Evolutionary conservation across 2,888 invertebrate genomes (phyloP).

Genomic region (Hypsopygia costalis): DNA sequence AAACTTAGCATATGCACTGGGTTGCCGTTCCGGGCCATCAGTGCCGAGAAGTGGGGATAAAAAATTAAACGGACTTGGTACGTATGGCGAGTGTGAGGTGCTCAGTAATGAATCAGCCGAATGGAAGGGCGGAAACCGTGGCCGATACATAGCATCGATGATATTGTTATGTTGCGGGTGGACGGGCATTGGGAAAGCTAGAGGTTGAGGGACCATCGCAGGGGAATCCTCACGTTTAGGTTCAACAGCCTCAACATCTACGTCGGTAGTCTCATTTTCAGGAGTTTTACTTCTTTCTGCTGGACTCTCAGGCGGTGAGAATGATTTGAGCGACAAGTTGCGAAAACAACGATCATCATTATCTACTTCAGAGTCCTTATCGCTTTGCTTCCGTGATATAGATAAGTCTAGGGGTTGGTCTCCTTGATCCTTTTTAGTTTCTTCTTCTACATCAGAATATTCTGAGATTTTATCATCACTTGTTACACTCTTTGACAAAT

Average conservation of each 20-base stretch:
- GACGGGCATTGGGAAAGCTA: constrained; percentile 91
- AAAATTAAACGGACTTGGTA: constrained; percentile 87
- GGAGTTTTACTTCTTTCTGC: constrained; percentile 61
- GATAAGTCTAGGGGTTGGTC: constrained; percentile 90
- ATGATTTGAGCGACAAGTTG: constrained; percentile 64
- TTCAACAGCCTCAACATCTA: constrained; percentile 78
- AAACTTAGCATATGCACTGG: constrained; percentile 85
- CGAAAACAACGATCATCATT: constrained; percentile 65
- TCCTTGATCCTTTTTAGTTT: constrained; percentile 61
- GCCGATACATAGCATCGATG: constrained; percentile 86
- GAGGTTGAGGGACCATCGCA: constrained; percentile 71
- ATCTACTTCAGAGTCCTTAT: constrained; percentile 62
- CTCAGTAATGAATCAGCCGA: constrained; percentile 79
- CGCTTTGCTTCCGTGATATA: constrained; percentile 77
- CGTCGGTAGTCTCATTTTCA: constrained; percentile 76
- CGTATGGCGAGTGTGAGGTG: constrained; percentile 83
- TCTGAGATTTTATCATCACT: constrained; percentile 53
- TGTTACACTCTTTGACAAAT: constrained; percentile 50
- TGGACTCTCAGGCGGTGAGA: constrained; percentile 67
- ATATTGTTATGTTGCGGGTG: constrained; percentile 88
- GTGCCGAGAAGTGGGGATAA: constrained; percentile 87
- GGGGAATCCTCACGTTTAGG: constrained; percentile 66
- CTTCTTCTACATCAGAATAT: constrained; percentile 60
- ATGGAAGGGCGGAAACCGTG: constrained; percentile 80
- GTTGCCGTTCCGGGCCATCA: constrained; percentile 80